Conservation (phyloP, 1,140 invertebrate genomes). For the Drosophila azteca region DNA sequence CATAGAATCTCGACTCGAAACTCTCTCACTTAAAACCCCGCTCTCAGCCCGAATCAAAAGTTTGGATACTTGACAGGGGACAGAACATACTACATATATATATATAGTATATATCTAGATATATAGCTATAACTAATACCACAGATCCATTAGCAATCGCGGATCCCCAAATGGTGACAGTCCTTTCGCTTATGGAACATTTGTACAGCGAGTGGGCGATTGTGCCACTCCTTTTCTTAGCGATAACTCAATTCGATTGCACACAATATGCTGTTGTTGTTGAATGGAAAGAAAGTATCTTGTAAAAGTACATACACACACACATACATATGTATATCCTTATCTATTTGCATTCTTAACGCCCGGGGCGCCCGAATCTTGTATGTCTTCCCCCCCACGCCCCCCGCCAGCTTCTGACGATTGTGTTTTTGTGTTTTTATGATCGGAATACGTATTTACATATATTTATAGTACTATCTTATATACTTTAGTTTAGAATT, state of each 20-base stretch:
- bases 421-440: slow-evolving; percentile 15
- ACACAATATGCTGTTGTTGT: no score
- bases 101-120: slow-evolving; percentile 22
- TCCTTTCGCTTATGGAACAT: no score
- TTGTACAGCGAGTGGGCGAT: no score
- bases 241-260: no score
- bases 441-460: slow-evolving; percentile 33
- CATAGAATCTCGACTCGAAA: slow-evolving; percentile 65
- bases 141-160: slow-evolving; percentile 21
- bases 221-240: no score
- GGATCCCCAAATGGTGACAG: no score
- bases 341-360: neutral
- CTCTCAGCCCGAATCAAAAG: slow-evolving; percentile 1
- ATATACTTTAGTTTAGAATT: neutral
- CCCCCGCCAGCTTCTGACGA: slow-evolving; percentile 20
- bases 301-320: neutral
- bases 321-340: neutral
- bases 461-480: slow-evolving; percentile 12
- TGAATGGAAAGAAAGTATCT: no score
- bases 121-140: slow-evolving; percentile 47
- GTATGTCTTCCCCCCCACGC: slow-evolving; percentile 37
- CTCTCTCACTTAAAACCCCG: slow-evolving; percentile 31
- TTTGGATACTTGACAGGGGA: slow-evolving; percentile 21
- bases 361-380: slow-evolving; percentile 36
- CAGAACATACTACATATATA: slow-evolving; percentile 12